phyloP scores from a whole-genome alignment of 2,797 vertebrate genomes.

The Alauda arvensis region DNA sequence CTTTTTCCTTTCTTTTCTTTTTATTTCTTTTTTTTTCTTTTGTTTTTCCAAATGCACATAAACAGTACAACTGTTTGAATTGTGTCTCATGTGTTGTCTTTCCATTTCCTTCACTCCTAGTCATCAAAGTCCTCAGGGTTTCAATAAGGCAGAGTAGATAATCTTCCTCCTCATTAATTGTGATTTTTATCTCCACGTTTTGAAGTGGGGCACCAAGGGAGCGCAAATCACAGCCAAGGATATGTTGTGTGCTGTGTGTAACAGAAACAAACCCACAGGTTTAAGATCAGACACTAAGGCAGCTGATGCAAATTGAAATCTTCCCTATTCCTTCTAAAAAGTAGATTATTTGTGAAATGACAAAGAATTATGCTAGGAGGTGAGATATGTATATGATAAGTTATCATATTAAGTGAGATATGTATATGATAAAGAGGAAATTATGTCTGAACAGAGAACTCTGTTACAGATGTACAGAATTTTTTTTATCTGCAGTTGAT shows the following conservation, averaged over 20 bases:
- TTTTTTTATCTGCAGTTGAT: neutral
- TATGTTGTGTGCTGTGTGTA: neutral
- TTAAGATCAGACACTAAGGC: neutral
- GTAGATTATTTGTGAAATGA: neutral
- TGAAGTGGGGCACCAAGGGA: neutral
- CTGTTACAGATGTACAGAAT: neutral
- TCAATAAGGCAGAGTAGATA: neutral
- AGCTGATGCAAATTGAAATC: neutral
- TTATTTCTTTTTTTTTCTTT: neutral
- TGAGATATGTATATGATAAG: neutral
- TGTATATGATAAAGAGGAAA: neutral
- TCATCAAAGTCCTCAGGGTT: neutral
- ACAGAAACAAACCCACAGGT: neutral
- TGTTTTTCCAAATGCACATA: neutral
- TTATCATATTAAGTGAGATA: neutral
- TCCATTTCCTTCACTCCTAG: neutral
- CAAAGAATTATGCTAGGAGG: neutral
- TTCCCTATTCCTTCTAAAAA: neutral
- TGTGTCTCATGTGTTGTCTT: neutral
- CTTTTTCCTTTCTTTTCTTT: neutral
- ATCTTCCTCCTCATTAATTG: neutral
- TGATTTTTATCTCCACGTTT: neutral
- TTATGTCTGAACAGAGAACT: neutral
- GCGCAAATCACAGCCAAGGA: neutral
- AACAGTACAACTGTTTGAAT: neutral